Evolutionary conservation across 2,113 vertebrate genomes (phyloP).

Genomic region (Chionodraco myersi): DNA sequence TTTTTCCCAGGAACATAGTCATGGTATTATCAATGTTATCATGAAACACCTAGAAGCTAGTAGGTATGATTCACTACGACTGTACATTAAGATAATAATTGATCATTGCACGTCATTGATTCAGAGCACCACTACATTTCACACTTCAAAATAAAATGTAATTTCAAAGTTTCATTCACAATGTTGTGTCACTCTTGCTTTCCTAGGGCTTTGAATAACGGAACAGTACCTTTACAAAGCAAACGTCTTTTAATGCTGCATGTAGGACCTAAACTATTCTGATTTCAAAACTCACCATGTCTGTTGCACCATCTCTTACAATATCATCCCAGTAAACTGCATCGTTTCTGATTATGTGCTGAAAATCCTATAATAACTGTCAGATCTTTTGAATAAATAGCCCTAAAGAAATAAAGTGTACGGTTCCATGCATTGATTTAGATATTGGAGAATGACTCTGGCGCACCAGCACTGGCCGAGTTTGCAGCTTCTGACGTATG

Average conservation of each 20-base stretch:
- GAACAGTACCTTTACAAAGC: not conserved
- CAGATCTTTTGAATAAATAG: not conserved
- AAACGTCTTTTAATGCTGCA: not conserved
- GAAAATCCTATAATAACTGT: not conserved
- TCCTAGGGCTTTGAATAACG: not conserved
- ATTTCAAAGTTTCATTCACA: not conserved
- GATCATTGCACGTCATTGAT: not conserved
- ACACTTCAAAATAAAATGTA: not conserved
- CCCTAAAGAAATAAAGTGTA: not conserved
- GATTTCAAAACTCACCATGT: not conserved
- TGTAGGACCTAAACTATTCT: not conserved
- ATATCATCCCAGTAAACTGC: not conserved
- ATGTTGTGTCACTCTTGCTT: not conserved
- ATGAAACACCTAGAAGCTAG: not conserved
- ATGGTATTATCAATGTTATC: not conserved
- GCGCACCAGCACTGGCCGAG: conserved; percentile 9
- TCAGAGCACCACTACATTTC: not conserved
- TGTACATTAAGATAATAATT: not conserved
- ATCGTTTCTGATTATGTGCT: not conserved
- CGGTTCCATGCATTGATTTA: conserved; percentile 13
- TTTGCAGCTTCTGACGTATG: conserved; percentile 39
- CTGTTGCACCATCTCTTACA: not conserved
- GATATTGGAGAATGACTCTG: conserved; percentile 37
- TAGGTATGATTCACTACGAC: not conserved
- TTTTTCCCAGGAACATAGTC: not conserved